A percentile compares a stretch with the other conserved stretches of the same genome.
Conservation (phyloP, 2,888 invertebrate species). For the Apoderus coryli region DNA sequence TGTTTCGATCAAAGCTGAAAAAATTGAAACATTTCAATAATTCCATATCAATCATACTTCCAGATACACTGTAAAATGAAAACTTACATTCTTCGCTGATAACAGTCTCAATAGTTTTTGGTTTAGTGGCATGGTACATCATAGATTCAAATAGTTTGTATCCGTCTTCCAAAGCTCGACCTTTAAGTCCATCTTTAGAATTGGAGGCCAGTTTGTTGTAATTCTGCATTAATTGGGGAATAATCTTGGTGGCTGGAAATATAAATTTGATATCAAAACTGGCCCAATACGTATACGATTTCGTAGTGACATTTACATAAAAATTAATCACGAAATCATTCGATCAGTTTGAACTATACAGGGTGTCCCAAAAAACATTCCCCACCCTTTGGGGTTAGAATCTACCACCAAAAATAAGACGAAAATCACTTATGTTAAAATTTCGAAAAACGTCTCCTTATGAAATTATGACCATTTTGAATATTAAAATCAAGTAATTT, state of each 20-base stretch:
- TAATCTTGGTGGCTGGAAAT: conserved; percentile 20
- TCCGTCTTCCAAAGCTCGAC: conserved; percentile 17
- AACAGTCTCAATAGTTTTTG: conserved; percentile 16
- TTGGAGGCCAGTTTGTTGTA: conserved; percentile 17
- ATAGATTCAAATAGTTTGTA: conserved; percentile 21
- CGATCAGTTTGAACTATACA: too few species aligned
- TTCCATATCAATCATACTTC: conserved; percentile 4
- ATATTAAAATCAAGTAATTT: too few species aligned
- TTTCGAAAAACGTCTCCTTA: too few species aligned
- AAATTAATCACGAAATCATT: too few species aligned
- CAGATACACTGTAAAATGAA: conserved; percentile 1
- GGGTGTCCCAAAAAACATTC: too few species aligned
- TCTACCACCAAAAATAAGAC: too few species aligned
- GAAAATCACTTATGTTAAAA: too few species aligned
- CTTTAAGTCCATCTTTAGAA: conserved; percentile 16
- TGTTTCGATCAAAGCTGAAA: conserved; percentile 22
- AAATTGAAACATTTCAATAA: conserved; percentile 1
- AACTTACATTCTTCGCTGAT: conserved; percentile 22
- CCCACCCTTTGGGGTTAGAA: too few species aligned
- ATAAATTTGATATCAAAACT: too few species aligned
- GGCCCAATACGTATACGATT: too few species aligned
- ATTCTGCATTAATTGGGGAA: conserved; percentile 19
- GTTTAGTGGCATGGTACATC: conserved; percentile 21
- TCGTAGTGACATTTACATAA: too few species aligned
- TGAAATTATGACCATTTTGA: too few species aligned